phyloP scores from a whole-genome alignment of 2,888 invertebrate species.

The Parasteatoda lunata region DNA sequence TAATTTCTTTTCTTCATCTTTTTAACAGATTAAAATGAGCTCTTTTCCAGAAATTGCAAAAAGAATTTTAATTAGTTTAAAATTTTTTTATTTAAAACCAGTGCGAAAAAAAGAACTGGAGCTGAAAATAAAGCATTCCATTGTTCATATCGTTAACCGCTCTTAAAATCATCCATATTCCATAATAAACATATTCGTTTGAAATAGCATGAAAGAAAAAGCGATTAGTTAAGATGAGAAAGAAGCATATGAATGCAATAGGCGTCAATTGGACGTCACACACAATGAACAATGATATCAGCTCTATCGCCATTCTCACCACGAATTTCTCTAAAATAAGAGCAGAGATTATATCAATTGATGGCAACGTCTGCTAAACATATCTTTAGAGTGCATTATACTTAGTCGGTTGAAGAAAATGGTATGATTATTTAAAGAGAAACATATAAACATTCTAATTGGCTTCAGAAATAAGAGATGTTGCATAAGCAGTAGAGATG shows the following conservation, averaged over 20 bases:
- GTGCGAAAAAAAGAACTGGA: no score
- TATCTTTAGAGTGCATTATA: neutral
- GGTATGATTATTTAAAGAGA: neutral
- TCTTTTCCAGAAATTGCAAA: no score
- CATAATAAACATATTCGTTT: no score
- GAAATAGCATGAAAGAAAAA: no score
- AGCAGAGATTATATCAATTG: neutral
- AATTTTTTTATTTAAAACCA: no score
- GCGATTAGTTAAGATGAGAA: neutral
- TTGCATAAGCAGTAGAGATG: neutral
- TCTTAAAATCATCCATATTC: no score
- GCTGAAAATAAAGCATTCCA: no score
- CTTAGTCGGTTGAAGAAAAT: neutral
- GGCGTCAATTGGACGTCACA: conserved; percentile 24
- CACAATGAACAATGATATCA: conserved; percentile 46
- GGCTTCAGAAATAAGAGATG: neutral
- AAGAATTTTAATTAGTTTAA: no score
- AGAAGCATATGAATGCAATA: neutral
- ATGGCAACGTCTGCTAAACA: neutral
- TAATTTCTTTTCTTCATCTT: no score
- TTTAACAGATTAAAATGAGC: no score
- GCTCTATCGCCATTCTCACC: conserved; percentile 3
- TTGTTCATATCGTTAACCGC: no score
- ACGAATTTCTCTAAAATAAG: conserved; percentile 4
- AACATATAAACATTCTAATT: neutral